Percentiles rank a stretch among this genome's conserved stretches.
Conservation (phyloP, 2,888 invertebrate genomes). For the Athalia cordata region DNA sequence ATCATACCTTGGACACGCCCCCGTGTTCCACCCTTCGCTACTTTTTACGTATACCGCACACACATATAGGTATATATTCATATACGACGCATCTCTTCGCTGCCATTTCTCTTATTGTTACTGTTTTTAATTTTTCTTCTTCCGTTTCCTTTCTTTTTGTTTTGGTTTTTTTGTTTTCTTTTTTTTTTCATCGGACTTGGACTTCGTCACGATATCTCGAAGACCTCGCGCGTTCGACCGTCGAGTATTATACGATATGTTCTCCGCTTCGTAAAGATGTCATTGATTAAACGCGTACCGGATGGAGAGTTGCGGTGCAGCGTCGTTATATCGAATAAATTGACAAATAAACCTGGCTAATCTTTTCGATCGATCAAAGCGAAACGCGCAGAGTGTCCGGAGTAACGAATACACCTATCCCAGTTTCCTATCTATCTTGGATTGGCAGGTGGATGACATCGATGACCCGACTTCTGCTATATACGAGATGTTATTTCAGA, state of each 20-base stretch:
- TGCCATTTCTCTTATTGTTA: not conserved
- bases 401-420: constrained; percentile 28
- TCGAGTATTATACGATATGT: not conserved
- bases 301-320: not conserved
- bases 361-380: constrained; percentile 38
- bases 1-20: constrained; percentile 58
- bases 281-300: constrained; percentile 60
- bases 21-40: constrained; percentile 30
- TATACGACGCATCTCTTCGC: constrained; percentile 15
- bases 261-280: constrained; percentile 60
- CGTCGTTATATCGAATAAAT: constrained; percentile 27
- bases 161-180: constrained; percentile 36
- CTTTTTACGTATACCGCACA: constrained; percentile 1
- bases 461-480: constrained; percentile 12
- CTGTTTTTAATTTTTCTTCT: too few relatives aligned
- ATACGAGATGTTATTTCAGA: not conserved
- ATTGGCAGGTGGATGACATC: constrained; percentile 35
- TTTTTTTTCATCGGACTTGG: constrained; percentile 18
- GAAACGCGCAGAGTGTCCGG: constrained; percentile 21
- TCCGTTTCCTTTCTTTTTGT: not conserved
- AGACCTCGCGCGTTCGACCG: not conserved
- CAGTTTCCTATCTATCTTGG: constrained; percentile 7
- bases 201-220: constrained; percentile 36
- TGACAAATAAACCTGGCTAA: constrained; percentile 37
- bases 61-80: too few relatives aligned